Evolutionary conservation across 2,888 invertebrate species (phyloP), one percentile per base, ranked within the genome.

Genomic region (Aleiodes leptofemur): DNA sequence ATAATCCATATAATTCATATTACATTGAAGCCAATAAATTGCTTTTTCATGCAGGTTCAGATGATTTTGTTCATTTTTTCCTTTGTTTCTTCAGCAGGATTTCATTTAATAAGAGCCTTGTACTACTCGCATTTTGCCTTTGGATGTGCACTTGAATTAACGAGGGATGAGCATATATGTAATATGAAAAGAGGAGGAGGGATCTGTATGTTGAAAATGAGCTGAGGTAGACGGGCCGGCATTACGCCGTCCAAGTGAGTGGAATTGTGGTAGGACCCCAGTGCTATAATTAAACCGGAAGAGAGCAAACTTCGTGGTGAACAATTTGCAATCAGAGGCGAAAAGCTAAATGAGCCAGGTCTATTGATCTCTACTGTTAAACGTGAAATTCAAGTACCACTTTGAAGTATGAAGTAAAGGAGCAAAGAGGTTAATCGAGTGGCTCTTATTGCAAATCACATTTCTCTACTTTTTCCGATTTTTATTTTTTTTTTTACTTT

Each of bases 161-260:
- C 64, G 64, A 64, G 64, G 64, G 64, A 64, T 64, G 64, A 48
- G 64, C 64, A 64, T 64, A 16, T 13, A 8, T 48, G 48, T 64
- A 64, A 64, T 64, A 64, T 64, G 48, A 64, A 64, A 64, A 14
- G 61, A 23, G 43, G 64, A 48, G 64, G 9, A 5, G 48, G 48
- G 1, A 11, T 64, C 48, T 64, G 43, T 48, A 9, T 48, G 64
- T 43, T 64, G 64, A 9, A 48, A 64, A 64, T 64, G 23, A 48
- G 64, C 64, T 43, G 64, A 64, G 64, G 64, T 43, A 64, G 64
- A 64, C 64, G 64, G 64, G 48, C 64, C 64, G 64, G 64, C 64
- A 64, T 64, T 64, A 64, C 64, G 64, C 64, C 64, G 64, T 64
- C 64, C 64, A 64, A 64, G 64, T 64, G 64, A 64, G 64, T 48